Percentiles rank a stretch among this genome's conserved stretches.
phyloP scores from a whole-genome alignment of 2,797 vertebrate species.

The Zalophus californianus region DNA sequence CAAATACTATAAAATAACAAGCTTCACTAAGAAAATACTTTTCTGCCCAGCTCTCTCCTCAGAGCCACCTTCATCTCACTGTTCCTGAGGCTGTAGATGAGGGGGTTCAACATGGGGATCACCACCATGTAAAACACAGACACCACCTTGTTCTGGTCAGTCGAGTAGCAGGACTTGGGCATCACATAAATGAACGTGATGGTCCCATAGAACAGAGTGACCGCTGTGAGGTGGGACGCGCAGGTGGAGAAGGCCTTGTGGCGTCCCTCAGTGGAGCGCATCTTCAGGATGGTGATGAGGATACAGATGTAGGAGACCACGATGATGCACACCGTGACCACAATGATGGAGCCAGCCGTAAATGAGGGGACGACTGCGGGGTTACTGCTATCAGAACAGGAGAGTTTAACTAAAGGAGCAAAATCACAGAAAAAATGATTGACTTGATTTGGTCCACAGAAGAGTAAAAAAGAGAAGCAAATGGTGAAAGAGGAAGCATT shows the following conservation, averaged over 20 bases:
- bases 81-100: slow-evolving; percentile 65
- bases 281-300: slow-evolving; percentile 68
- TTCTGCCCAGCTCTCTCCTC: slow-evolving; percentile 29
- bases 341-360: neutral
- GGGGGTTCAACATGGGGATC: slow-evolving; percentile 78
- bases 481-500: slow-evolving; percentile 30
- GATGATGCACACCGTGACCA: slow-evolving; percentile 47
- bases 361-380: neutral
- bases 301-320: slow-evolving; percentile 58
- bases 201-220: slow-evolving; percentile 66
- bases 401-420: slow-evolving; percentile 44
- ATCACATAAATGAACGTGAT: slow-evolving; percentile 67
- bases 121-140: slow-evolving; percentile 66
- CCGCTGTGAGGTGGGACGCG: slow-evolving; percentile 50
- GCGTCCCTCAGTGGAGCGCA: rapidly evolving
- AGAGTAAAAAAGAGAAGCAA: slow-evolving; percentile 25
- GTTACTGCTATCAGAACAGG: slow-evolving; percentile 46
- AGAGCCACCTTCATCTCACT: slow-evolving; percentile 69
- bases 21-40: neutral
- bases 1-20: neutral
- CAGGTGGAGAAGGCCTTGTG: slow-evolving; percentile 78
- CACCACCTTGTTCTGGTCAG: slow-evolving; percentile 70
- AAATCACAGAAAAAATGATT: slow-evolving; percentile 80
- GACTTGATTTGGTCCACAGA: slow-evolving; percentile 66
- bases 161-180: slow-evolving; percentile 24